phyloP scores from a whole-genome alignment of 2,113 vertebrate genomes.

The Lasiurus cinereus region DNA sequence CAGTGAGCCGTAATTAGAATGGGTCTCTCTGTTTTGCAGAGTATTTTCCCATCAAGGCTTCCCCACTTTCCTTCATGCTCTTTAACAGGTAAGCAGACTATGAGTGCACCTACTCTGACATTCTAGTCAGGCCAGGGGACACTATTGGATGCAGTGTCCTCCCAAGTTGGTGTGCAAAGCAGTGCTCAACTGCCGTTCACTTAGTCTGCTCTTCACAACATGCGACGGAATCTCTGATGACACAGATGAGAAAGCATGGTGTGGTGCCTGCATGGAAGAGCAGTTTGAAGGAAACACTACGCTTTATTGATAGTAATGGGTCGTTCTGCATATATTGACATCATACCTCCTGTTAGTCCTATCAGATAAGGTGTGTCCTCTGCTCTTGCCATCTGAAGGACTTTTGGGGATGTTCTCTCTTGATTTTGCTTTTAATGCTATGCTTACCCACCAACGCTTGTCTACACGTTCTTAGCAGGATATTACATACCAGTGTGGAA shows the following conservation, averaged over 20 bases:
- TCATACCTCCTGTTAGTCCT: not conserved
- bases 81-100: not conserved
- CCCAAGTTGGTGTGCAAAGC: not conserved
- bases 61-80: not conserved
- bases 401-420: not conserved
- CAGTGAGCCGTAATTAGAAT: conserved; percentile 45
- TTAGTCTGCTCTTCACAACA: not conserved
- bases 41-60: not conserved
- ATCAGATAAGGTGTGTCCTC: not conserved
- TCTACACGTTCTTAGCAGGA: not conserved
- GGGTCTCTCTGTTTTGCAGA: not conserved
- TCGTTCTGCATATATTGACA: not conserved
- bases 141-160: not conserved
- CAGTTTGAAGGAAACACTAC: not conserved
- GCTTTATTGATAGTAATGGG: not conserved
- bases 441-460: not conserved
- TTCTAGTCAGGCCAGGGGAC: not conserved
- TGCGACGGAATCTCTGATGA: not conserved
- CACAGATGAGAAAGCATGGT: not conserved
- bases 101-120: not conserved
- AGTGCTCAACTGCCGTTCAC: not conserved
- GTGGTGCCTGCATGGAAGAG: not conserved
- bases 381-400: not conserved
- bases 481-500: conserved; percentile 12
- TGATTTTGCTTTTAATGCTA: not conserved